A percentile compares a stretch with the other conserved stretches of the same genome.
These are phyloP conservation scores for Aurelia aurita complex sp. Pacific DNA, from an alignment of 30 jellyfish, hydroid and myxozoan species.

Conservation along the genomic window DNA sequence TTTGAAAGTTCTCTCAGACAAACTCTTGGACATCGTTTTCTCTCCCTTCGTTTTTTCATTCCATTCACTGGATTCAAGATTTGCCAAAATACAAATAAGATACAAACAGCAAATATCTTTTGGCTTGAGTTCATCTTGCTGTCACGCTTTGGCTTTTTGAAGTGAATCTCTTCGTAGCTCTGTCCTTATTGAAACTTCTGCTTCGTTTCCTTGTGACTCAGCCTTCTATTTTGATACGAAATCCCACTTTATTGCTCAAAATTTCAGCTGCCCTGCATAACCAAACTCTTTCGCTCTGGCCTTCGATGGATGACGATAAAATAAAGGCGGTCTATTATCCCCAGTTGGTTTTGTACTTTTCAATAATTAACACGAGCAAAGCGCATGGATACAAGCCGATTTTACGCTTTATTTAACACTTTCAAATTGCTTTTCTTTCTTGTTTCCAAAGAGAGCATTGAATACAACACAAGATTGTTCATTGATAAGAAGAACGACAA, in stretches of 20 bases:
- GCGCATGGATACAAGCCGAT: conserved; percentile 24
- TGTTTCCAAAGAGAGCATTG: conserved; percentile 12
- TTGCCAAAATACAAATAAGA: neutral
- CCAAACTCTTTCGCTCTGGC: neutral
- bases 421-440: conserved; percentile 5
- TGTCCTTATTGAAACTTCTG: too few species aligned
- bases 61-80: neutral
- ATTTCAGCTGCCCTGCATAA: too few species aligned
- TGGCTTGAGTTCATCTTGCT: too few species aligned
- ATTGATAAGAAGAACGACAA: too few species aligned
- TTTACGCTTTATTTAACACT: conserved; percentile 42
- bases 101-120: neutral
- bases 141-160: too few species aligned
- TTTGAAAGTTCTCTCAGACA: conserved; percentile 45
- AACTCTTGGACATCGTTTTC: conserved; percentile 51
- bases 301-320: neutral
- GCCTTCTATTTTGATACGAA: too few species aligned
- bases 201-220: too few species aligned
- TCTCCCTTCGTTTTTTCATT: conserved; percentile 31
- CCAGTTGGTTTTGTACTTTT: conserved; percentile 3
- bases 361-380: conserved; percentile 15
- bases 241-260: too few species aligned
- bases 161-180: too few species aligned
- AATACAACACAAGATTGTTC: neutral
- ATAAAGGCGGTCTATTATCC: conserved; percentile 14